phyloP scores from a whole-genome alignment of 2,113 vertebrate genomes.

The Phainopepla nitens region DNA sequence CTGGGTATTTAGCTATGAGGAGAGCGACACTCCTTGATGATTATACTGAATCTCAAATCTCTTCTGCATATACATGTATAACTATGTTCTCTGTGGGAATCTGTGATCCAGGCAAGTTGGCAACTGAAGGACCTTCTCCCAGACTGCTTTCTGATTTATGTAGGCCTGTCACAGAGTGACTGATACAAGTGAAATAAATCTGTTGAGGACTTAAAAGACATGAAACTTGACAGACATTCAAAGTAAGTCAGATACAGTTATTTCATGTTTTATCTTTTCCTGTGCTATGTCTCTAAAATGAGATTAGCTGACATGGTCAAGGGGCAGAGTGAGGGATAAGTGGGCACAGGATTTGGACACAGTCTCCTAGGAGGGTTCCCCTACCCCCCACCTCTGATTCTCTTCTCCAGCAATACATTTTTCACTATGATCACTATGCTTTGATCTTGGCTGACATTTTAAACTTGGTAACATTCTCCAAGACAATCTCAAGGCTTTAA shows the following conservation, averaged over 20 bases:
- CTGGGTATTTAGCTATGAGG: conserved; percentile 38
- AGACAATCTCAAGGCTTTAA: conserved; percentile 51
- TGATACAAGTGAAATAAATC: conserved; percentile 21
- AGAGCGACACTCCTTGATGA: conserved; percentile 15
- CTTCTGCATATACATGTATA: not conserved
- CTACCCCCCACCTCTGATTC: not conserved
- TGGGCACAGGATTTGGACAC: not conserved
- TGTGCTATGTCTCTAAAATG: not conserved
- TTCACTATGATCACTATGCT: not conserved
- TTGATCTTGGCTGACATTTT: conserved; percentile 60
- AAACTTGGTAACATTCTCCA: conserved; percentile 35
- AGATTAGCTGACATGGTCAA: not conserved
- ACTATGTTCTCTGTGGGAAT: conserved; percentile 1
- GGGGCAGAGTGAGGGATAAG: not conserved
- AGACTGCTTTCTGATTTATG: conserved; percentile 51
- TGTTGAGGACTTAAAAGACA: conserved; percentile 28
- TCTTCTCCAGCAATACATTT: conserved; percentile 28
- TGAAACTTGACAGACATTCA: conserved; percentile 28
- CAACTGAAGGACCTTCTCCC: conserved; percentile 38
- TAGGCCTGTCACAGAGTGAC: conserved; percentile 6
- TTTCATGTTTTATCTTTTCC: conserved; percentile 14
- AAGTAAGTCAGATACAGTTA: not conserved
- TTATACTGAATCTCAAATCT: conserved; percentile 55
- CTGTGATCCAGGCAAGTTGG: conserved; percentile 27
- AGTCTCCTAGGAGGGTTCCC: not conserved